Conservation (phyloP, 1,140 invertebrate species). For the Lordiphosa stackelbergi region DNA sequence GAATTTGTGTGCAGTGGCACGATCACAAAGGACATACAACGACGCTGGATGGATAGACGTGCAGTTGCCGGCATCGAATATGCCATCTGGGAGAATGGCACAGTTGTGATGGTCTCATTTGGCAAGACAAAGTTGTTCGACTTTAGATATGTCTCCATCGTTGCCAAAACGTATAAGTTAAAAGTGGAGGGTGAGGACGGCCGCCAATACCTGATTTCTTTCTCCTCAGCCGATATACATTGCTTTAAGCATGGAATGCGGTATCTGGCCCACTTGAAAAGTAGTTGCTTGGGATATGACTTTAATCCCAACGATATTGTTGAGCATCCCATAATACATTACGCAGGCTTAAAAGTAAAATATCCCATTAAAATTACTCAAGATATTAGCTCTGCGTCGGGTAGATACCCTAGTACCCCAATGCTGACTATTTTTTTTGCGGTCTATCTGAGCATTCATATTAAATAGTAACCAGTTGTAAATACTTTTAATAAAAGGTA, state of each 20-base stretch:
- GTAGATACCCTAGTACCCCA: no score
- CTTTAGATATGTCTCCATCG: not conserved
- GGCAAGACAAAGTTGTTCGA: not conserved
- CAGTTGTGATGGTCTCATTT: conserved; percentile 9
- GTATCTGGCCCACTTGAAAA: conserved; percentile 10
- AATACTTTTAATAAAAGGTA: no score
- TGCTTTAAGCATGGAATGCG: conserved; percentile 16
- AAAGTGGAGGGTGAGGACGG: not conserved
- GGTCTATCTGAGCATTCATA: no score
- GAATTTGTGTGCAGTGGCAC: conserved; percentile 1
- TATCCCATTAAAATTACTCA: not conserved
- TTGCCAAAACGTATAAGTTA: not conserved
- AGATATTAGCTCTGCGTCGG: no score
- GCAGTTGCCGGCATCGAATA: conserved; percentile 1
- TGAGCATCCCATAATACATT: conserved; percentile 9
- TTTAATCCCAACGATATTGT: not conserved
- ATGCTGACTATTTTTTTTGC: no score
- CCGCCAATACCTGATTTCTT: not conserved
- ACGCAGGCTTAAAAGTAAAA: not conserved
- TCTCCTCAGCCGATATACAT: conserved; percentile 4
- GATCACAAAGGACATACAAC: not conserved
- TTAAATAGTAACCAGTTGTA: no score
- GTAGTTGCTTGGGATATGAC: not conserved
- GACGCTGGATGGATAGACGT: not conserved
- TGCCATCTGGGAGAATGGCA: conserved; percentile 7